phyloP scores from a whole-genome alignment of 2,113 vertebrate genomes.

The Eptesicus fuscus region DNA sequence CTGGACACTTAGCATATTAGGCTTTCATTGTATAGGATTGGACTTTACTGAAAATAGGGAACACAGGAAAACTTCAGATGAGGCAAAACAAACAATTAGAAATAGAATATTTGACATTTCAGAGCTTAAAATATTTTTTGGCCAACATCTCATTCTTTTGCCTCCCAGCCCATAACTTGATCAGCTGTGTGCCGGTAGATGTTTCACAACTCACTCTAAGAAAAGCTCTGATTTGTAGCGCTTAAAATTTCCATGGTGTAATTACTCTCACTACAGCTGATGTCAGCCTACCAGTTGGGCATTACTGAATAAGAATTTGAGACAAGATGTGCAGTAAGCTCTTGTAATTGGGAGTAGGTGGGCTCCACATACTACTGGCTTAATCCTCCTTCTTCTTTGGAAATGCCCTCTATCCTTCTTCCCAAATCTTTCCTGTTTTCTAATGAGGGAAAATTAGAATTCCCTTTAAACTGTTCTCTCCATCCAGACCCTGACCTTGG shows the following conservation, averaged over 20 bases:
- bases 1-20: too few relatives aligned
- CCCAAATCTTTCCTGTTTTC: not conserved
- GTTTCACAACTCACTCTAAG: not conserved
- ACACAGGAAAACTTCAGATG: not conserved
- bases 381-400: not conserved
- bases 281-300: not conserved
- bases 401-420: not conserved
- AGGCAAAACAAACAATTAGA: not conserved
- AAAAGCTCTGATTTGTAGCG: not conserved
- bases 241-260: not conserved
- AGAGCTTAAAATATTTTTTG: constrained; percentile 7
- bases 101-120: not conserved
- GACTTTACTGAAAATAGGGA: not conserved
- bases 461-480: not conserved
- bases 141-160: not conserved
- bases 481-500: not conserved
- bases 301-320: not conserved
- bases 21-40: not conserved
- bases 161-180: not conserved
- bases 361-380: not conserved
- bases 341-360: not conserved
- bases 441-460: not conserved
- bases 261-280: not conserved
- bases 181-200: not conserved
- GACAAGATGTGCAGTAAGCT: not conserved